These are phyloP conservation scores for Caenorhabditis angaria DNA, from an alignment of 2,888 invertebrate genomes.

Conservation along the genomic window DNA sequence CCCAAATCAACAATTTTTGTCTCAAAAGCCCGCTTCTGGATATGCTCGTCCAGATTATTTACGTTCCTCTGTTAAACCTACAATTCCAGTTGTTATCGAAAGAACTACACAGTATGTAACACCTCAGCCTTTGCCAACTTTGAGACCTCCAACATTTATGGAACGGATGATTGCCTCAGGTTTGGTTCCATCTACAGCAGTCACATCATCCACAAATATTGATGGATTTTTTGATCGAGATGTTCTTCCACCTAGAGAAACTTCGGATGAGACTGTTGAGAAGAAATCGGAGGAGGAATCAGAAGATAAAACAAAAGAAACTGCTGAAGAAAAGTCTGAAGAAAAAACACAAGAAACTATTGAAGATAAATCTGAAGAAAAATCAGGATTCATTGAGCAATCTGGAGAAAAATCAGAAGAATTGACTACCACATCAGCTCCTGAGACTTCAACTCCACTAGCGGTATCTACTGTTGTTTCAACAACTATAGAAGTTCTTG, in stretches of 20 bases:
- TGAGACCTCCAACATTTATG: slow-evolving; percentile 26
- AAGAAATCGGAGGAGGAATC: slow-evolving; percentile 9
- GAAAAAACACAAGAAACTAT: neutral
- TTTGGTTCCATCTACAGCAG: neutral
- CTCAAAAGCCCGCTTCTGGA: neutral
- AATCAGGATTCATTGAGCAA: too few relatives aligned
- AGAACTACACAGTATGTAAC: slow-evolving; percentile 33
- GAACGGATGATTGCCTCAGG: slow-evolving; percentile 14
- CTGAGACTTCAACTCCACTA: slow-evolving; percentile 8
- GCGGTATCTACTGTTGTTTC: neutral
- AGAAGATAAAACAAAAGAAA: neutral
- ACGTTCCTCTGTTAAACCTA: slow-evolving; percentile 34
- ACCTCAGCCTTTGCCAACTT: slow-evolving; percentile 3
- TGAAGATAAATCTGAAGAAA: slow-evolving; percentile 15
- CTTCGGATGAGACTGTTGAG: slow-evolving; percentile 8
- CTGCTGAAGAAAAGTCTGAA: neutral
- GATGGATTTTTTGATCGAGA: slow-evolving; percentile 5
- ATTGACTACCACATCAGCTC: neutral
- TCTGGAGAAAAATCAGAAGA: neutral
- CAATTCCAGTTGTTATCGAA: slow-evolving; percentile 33
- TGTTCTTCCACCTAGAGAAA: neutral
- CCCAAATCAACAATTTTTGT: neutral
- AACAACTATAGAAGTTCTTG: neutral
- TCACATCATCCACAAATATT: neutral
- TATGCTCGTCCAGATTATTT: slow-evolving; percentile 33